Percentiles rank a stretch among this genome's conserved stretches.
Evolutionary conservation across 2,113 vertebrate genomes (phyloP).

Genomic region (Atractosteus spatula): DNA sequence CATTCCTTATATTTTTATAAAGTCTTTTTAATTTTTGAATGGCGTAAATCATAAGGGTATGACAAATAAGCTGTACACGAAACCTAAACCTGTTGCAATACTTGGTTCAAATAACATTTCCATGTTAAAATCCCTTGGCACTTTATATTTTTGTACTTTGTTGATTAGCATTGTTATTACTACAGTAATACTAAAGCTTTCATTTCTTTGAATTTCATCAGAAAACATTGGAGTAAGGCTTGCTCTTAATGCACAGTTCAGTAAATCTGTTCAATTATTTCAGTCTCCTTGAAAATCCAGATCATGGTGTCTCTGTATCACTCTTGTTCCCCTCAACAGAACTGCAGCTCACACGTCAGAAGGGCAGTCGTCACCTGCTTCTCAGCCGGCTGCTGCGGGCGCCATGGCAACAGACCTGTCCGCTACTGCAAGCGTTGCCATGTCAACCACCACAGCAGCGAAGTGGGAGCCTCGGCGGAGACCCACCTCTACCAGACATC

Average conservation of each 20-base stretch:
- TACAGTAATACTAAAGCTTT: no score
- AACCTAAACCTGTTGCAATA: no score
- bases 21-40: no score
- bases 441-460: constrained; percentile 94
- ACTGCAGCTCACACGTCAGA: constrained; percentile 96
- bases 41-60: no score
- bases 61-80: no score
- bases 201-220: no score
- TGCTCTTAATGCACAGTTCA: background rate
- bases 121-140: no score
- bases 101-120: no score
- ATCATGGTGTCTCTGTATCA: constrained; percentile 11
- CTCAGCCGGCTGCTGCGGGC: constrained; percentile 94
- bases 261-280: background rate
- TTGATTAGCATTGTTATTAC: no score
- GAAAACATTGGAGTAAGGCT: no score
- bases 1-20: no score
- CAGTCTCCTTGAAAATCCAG: background rate
- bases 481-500: constrained; percentile 98
- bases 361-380: constrained; percentile 98
- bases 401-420: constrained; percentile 94
- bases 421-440: constrained; percentile 97
- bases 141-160: no score
- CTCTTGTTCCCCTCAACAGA: constrained; percentile 59
- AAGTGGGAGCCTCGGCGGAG: constrained; percentile 86